phyloP scores from a whole-genome alignment of 2,888 invertebrate genomes.

The Spodoptera littoralis region DNA sequence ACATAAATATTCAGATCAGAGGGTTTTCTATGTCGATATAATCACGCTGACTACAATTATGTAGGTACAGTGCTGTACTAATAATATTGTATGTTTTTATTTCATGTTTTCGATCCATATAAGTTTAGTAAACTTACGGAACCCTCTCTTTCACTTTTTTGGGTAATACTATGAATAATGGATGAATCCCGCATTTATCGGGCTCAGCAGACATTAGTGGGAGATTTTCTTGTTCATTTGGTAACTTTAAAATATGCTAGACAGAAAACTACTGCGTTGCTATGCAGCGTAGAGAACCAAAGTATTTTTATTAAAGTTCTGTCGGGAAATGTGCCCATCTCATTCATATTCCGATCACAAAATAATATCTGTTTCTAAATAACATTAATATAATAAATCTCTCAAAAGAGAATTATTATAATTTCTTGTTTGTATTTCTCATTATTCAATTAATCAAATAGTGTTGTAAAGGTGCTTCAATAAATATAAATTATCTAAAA shows the following conservation, averaged over 20 bases:
- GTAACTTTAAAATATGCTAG: conserved; percentile 6
- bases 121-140: not conserved
- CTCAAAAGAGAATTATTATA: too few relatives aligned
- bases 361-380: not conserved
- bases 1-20: not conserved
- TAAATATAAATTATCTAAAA: too few relatives aligned
- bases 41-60: too few relatives aligned
- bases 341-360: conserved; percentile 12
- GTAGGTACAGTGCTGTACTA: not conserved
- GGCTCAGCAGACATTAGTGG: not conserved
- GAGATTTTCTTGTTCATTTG: not conserved
- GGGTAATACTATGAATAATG: not conserved
- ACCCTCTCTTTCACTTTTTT: not conserved
- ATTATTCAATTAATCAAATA: too few relatives aligned
- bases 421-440: too few relatives aligned
- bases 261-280: conserved; percentile 5
- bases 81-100: not conserved
- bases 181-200: too few relatives aligned
- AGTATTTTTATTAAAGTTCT: conserved; percentile 24
- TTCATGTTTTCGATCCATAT: not conserved
- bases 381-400: too few relatives aligned
- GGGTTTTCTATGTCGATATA: too few relatives aligned
- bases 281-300: conserved; percentile 4
- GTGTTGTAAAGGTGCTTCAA: too few relatives aligned
- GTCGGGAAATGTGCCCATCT: not conserved